Conservation (phyloP, 2,113 vertebrate species). For the Leptobrachium leishanense region DNA sequence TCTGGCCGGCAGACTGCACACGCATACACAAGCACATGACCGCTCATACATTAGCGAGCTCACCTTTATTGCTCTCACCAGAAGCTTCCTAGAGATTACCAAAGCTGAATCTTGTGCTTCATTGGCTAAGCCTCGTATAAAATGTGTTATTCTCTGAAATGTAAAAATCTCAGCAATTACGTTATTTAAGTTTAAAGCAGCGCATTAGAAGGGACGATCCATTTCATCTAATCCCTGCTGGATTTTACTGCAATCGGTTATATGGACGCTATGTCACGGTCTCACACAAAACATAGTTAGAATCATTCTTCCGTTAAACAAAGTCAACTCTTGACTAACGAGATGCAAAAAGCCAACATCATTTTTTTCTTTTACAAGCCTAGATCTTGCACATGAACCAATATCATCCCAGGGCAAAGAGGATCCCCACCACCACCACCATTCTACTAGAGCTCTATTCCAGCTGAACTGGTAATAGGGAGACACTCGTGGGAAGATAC, state of each 20-base stretch:
- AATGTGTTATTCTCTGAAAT: neutral
- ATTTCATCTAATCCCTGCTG: neutral
- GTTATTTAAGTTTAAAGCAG: neutral
- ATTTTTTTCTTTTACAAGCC: constrained; percentile 2
- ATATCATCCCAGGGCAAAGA: too few species aligned
- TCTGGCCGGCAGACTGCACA: neutral
- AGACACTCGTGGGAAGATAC: too few species aligned
- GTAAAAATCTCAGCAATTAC: neutral
- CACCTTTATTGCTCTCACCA: neutral
- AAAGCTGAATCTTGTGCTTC: neutral
- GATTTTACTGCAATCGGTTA: neutral
- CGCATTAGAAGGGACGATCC: neutral
- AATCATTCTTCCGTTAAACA: neutral
- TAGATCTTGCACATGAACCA: neutral
- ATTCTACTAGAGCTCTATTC: too few species aligned
- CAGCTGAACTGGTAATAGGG: too few species aligned
- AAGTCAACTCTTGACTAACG: neutral
- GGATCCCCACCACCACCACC: too few species aligned
- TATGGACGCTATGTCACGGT: neutral
- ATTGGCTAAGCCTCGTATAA: neutral
- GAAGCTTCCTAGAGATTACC: neutral
- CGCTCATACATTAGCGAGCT: neutral
- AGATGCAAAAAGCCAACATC: neutral
- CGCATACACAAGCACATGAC: neutral
- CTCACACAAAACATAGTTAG: neutral